A percentile compares a stretch with the other conserved stretches of the same genome.
Conservation (phyloP, 1,140 invertebrate genomes). For the Achroia grisella region DNA sequence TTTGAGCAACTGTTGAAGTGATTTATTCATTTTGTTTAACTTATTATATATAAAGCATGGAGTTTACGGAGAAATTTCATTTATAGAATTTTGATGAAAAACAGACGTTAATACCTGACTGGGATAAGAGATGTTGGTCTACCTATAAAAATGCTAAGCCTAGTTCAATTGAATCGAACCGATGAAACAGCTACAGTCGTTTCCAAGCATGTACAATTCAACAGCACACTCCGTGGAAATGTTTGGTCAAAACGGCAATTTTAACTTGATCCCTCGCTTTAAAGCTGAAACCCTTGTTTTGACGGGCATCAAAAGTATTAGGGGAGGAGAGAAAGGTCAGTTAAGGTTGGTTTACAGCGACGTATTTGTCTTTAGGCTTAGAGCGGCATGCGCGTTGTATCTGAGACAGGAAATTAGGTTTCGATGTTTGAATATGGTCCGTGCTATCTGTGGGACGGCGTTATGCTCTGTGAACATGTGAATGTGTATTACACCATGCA, state of each 20-base stretch:
- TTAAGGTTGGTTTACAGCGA: not conserved
- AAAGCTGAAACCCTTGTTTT: not conserved
- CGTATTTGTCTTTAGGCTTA: constrained; percentile 5
- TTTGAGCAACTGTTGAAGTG: too few relatives aligned
- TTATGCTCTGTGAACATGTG: not conserved
- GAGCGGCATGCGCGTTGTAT: not conserved
- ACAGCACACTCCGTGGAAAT: constrained; percentile 11
- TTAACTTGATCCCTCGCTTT: constrained; percentile 19
- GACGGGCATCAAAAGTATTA: too few relatives aligned
- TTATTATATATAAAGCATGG: too few relatives aligned
- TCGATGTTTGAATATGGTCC: constrained; percentile 1
- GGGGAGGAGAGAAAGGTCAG: not conserved
- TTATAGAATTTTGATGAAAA: too few relatives aligned
- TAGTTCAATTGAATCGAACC: constrained; percentile 3
- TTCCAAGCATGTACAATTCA: constrained; percentile 18
- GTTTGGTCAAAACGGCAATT: constrained; percentile 13
- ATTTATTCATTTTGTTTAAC: too few relatives aligned
- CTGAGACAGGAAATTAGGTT: constrained; percentile 5
- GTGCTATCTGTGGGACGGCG: not conserved
- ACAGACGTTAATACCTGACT: too few relatives aligned
- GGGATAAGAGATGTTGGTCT: too few relatives aligned
- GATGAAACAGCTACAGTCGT: constrained; percentile 12
- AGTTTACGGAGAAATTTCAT: too few relatives aligned
- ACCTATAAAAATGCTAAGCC: not conserved
- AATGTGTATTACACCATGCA: too few relatives aligned